Conservation (phyloP, 92 coral and sea anemone genomes). For the Zoanthus sociatus region DNA sequence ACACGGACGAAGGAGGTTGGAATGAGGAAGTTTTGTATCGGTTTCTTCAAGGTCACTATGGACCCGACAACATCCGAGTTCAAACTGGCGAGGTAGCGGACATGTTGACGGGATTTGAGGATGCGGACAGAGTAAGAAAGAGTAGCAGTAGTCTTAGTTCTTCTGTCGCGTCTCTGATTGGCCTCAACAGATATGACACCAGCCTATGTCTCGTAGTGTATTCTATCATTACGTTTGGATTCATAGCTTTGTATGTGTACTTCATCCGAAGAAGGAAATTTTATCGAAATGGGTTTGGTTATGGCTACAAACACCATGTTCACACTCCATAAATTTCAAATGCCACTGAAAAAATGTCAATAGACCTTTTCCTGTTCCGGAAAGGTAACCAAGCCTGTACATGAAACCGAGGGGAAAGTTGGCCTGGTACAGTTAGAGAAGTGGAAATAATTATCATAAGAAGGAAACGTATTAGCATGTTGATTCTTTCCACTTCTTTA, state of each 20-base stretch:
- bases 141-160: slow-evolving; percentile 32
- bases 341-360: not conserved
- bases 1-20: slow-evolving; percentile 67
- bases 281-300: slow-evolving; percentile 57
- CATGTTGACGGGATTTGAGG: slow-evolving; percentile 75
- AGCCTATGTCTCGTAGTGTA: slow-evolving; percentile 94
- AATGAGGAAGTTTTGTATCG: slow-evolving; percentile 77
- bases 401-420: no score
- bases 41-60: slow-evolving; percentile 91
- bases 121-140: slow-evolving; percentile 90
- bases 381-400: no score
- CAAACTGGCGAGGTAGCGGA: slow-evolving; percentile 53
- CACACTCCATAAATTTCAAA: slow-evolving; percentile 74
- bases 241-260: slow-evolving; percentile 88
- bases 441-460: no score
- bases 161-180: slow-evolving; percentile 65
- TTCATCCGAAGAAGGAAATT: slow-evolving; percentile 83
- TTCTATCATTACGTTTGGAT: slow-evolving; percentile 75
- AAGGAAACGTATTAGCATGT: no score
- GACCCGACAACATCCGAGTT: slow-evolving; percentile 88
- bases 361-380: no score
- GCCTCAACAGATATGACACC: slow-evolving; percentile 82
- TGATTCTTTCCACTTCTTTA: no score
- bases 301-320: slow-evolving; percentile 71
- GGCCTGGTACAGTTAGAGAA: no score